A percentile compares a stretch with the other conserved stretches of the same genome.
Conservation (phyloP, 2,113 vertebrate genomes). For the Cyphomyrus discorhynchus region DNA sequence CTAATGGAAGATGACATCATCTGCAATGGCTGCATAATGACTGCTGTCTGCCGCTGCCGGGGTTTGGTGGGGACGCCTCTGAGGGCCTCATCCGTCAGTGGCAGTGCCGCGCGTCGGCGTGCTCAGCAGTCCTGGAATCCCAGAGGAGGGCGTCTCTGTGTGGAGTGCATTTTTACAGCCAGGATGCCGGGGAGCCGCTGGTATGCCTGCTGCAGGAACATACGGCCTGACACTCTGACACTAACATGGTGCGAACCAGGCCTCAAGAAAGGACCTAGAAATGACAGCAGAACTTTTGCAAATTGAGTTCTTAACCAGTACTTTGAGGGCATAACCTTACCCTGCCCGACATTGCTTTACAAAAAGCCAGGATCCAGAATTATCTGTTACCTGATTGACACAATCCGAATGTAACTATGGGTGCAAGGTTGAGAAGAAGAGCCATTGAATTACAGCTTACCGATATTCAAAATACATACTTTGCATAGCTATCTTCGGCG, state of each 20-base stretch:
- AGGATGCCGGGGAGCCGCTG: background rate
- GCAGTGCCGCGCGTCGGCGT: background rate
- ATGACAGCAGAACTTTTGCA: background rate
- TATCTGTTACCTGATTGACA: background rate
- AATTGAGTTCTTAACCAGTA: background rate
- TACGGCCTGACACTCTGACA: background rate
- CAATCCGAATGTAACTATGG: background rate
- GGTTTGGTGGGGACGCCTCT: background rate
- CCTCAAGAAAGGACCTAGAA: background rate
- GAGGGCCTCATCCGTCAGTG: background rate
- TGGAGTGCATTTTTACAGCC: background rate
- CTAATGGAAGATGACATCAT: constrained; percentile 1
- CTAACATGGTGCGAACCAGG: background rate
- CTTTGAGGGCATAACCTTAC: background rate
- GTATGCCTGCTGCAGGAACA: background rate
- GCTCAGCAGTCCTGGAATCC: background rate
- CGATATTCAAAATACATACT: background rate
- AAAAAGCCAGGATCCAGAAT: background rate
- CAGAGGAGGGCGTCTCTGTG: background rate
- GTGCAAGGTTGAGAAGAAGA: background rate
- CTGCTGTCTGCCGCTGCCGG: background rate
- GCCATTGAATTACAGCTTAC: background rate
- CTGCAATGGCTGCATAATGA: background rate
- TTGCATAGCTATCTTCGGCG: background rate
- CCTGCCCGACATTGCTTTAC: background rate